Evolutionary conservation across 2,888 invertebrate species (phyloP), one percentile per base, ranked within the genome.

Genomic region (Meloe dianella): DNA sequence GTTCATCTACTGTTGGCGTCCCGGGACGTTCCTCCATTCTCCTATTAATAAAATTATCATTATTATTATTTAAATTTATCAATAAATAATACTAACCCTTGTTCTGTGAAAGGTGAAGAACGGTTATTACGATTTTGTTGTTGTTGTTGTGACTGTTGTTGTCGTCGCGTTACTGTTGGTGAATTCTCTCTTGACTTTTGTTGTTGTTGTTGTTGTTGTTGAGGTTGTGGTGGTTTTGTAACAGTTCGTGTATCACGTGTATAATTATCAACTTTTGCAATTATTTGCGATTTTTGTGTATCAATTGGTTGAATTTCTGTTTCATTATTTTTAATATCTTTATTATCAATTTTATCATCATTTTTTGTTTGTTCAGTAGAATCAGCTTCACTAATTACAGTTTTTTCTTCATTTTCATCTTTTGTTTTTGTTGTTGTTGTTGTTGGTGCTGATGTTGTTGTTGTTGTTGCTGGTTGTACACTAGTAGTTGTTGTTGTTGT

Each of bases 1-100:
- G 84, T 80, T 90, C 90, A 76, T 90, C 90, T 60, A 91, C 87
- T 0, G 92, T 92, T 1, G 92, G 92, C 9, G 92, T 92, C 59
- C 89, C 90, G 0, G 91, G 88, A 59, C 91, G 86, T 76, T 91
- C 91, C 80, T 91, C 91, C 9, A 68, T 61, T 29, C 65, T 56
- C 3, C 65, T 68, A 24, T 17, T 32, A 61, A 17, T 14, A 29
- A 32, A 38, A 47, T 61, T 47, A 32, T 29, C 27, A 17, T 20
- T 51, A 27, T 12, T 8, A 54, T 54, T 22, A 62, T 17, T 2
- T 12, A 0, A 12, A n/a, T 24, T 61, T 29, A 57, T 20, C 12
- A 51, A 24, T 22, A 12, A 1, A 51, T 5, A 22, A 14, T 24
- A 51, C 22, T 2, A 2, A 51, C 51, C 51, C 51, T 51, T 51